Conservation (phyloP, 2,888 invertebrate species). For the Vanessa cardui region DNA sequence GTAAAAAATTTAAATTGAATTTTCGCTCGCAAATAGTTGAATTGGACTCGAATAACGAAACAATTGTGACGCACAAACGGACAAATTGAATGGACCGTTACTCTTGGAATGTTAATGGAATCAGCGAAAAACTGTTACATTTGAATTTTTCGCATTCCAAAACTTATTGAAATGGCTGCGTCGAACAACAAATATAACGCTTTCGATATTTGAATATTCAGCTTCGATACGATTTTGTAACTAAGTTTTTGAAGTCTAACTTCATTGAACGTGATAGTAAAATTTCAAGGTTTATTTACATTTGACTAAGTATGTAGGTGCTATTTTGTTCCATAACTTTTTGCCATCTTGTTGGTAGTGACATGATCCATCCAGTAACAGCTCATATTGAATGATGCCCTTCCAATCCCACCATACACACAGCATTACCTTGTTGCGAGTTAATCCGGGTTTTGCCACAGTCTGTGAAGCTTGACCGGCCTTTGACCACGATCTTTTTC, state of each 20-base stretch:
- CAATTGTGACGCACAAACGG: slow-evolving; percentile 41
- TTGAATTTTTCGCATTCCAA: slow-evolving; percentile 38
- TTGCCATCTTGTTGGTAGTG: too few species aligned
- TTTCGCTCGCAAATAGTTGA: slow-evolving; percentile 33
- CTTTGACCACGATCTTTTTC: too few species aligned
- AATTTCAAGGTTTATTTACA: too few species aligned
- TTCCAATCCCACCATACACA: too few species aligned
- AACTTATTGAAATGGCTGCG: slow-evolving; percentile 36
- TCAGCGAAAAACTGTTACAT: slow-evolving; percentile 42
- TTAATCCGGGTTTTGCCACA: too few species aligned
- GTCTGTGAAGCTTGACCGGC: too few species aligned
- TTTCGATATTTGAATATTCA: slow-evolving; percentile 10
- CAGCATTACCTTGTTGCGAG: too few species aligned
- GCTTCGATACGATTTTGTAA: background rate
- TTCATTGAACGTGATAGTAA: background rate
- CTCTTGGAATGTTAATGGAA: slow-evolving; percentile 45
- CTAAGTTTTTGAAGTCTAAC: too few species aligned
- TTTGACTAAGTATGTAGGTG: too few species aligned
- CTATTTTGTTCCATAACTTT: too few species aligned
- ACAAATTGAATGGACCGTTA: slow-evolving; percentile 42
- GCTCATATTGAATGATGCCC: too few species aligned
- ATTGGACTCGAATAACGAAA: slow-evolving; percentile 30
- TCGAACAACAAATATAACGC: slow-evolving; percentile 26
- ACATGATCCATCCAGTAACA: too few species aligned
- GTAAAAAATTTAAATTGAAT: slow-evolving; percentile 30